phyloP scores from a whole-genome alignment of 2,888 invertebrate species.

The Congeria kusceri region DNA sequence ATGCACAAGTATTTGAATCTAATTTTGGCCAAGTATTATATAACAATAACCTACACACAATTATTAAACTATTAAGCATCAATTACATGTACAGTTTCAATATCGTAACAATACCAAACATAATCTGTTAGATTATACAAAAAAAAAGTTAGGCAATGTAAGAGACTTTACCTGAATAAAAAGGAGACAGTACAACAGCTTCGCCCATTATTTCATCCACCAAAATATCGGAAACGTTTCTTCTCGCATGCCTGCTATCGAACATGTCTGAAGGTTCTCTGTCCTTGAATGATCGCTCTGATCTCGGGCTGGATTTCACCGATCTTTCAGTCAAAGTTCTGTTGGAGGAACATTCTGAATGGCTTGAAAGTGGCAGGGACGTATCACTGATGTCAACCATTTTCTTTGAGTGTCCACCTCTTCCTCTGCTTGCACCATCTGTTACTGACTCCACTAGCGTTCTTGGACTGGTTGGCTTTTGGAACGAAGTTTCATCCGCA shows the following conservation, averaged over 20 bases:
- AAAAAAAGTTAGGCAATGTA: no score
- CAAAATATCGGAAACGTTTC: constrained; percentile 60
- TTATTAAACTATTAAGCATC: no score
- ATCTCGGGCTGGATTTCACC: constrained; percentile 28
- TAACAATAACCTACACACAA: no score
- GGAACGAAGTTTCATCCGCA: constrained; percentile 23
- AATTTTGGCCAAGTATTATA: no score
- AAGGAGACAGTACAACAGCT: constrained; percentile 56
- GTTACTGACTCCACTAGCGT: constrained; percentile 42
- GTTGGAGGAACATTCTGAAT: constrained; percentile 27
- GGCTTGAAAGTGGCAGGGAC: constrained; percentile 33
- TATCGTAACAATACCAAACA: no score
- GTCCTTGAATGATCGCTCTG: background rate
- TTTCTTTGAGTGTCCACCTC: background rate
- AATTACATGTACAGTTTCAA: no score
- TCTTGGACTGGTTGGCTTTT: constrained; percentile 40
- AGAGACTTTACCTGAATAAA: constrained; percentile 51
- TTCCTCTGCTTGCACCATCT: constrained; percentile 13
- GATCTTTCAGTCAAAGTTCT: constrained; percentile 33
- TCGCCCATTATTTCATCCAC: constrained; percentile 69
- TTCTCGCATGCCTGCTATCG: constrained; percentile 22
- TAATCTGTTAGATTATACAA: no score
- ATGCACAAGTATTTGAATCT: no score
- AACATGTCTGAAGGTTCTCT: background rate
- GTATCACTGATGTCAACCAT: constrained; percentile 2